phyloP scores from a whole-genome alignment of 2,888 invertebrate genomes.

The Melipona beecheii region DNA sequence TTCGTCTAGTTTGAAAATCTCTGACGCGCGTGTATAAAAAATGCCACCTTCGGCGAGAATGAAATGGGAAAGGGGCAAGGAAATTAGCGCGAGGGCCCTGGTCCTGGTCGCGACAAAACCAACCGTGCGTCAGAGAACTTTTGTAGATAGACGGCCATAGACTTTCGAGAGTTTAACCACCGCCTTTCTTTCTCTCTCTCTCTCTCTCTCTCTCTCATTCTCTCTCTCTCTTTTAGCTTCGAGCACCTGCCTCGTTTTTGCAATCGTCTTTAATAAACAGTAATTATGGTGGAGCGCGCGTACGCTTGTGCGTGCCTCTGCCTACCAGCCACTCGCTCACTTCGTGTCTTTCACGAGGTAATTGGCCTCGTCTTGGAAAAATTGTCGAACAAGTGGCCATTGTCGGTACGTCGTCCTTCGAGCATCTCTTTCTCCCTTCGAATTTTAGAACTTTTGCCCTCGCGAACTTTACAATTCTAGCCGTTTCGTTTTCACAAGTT shows the following conservation, averaged over 20 bases:
- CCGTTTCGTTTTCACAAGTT: background rate
- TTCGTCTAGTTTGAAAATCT: too few species aligned
- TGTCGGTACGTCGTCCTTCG: background rate
- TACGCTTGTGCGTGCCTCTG: constrained; percentile 35
- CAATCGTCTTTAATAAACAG: constrained; percentile 76
- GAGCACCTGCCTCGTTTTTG: constrained; percentile 75
- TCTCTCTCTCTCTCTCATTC: background rate
- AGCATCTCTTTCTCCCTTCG: background rate
- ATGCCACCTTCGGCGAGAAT: constrained; percentile 11
- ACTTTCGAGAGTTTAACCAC: constrained; percentile 61
- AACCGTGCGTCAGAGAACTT: constrained; percentile 7
- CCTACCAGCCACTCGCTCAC: constrained; percentile 7
- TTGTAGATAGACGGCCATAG: constrained; percentile 38
- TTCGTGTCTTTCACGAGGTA: constrained; percentile 34
- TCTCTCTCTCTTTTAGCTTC: background rate
- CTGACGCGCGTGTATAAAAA: too few species aligned
- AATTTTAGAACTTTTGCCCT: background rate
- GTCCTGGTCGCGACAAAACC: constrained; percentile 54
- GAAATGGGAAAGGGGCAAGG: constrained; percentile 51
- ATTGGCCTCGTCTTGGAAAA: constrained; percentile 53
- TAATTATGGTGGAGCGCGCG: constrained; percentile 66
- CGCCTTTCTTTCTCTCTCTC: background rate
- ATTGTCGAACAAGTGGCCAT: constrained; percentile 34
- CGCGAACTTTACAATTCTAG: background rate
- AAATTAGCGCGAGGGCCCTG: constrained; percentile 60